Percentiles rank a stretch among this genome's conserved stretches.
Evolutionary conservation across 2,888 invertebrate species (phyloP).

Genomic region (Girardia tigrina): DNA sequence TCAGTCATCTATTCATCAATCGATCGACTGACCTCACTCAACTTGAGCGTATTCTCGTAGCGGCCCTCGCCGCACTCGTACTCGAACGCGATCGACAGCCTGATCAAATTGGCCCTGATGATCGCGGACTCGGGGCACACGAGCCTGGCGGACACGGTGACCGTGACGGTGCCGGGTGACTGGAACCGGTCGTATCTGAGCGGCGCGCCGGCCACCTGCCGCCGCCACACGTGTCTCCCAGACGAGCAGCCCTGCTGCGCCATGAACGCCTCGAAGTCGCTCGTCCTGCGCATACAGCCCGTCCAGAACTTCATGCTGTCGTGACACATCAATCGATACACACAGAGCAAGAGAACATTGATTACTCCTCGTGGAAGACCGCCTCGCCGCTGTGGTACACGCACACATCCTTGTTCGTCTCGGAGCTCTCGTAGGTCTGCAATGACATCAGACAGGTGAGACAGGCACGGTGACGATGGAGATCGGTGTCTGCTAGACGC

Average conservation of each 20-base stretch:
- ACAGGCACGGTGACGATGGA: too few species aligned
- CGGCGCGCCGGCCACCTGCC: slow-evolving; percentile 35
- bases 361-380: slow-evolving; percentile 85
- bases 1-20: too few species aligned
- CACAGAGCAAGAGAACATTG: too few species aligned
- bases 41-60: slow-evolving; percentile 58
- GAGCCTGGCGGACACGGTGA: slow-evolving; percentile 78
- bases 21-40: slow-evolving; percentile 62
- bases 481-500: too few species aligned
- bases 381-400: slow-evolving; percentile 72
- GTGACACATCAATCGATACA: too few species aligned
- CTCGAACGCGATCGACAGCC: slow-evolving; percentile 61
- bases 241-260: slow-evolving; percentile 74
- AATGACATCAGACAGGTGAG: too few species aligned
- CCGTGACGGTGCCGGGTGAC: slow-evolving; percentile 67
- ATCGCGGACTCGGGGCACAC: slow-evolving; percentile 64
- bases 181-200: slow-evolving; percentile 92
- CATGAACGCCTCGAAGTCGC: slow-evolving; percentile 80
- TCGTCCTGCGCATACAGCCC: slow-evolving; percentile 78
- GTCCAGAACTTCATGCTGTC: slow-evolving; percentile 75
- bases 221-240: slow-evolving; percentile 71
- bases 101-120: slow-evolving; percentile 70
- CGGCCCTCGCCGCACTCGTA: slow-evolving; percentile 61
- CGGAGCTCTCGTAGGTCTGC: slow-evolving; percentile 28
- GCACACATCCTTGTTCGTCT: slow-evolving; percentile 57